Percentiles rank a stretch among this genome's conserved stretches.
Evolutionary conservation across 2,113 vertebrate genomes (phyloP).

Genomic region (Galeopterus variegatus): DNA sequence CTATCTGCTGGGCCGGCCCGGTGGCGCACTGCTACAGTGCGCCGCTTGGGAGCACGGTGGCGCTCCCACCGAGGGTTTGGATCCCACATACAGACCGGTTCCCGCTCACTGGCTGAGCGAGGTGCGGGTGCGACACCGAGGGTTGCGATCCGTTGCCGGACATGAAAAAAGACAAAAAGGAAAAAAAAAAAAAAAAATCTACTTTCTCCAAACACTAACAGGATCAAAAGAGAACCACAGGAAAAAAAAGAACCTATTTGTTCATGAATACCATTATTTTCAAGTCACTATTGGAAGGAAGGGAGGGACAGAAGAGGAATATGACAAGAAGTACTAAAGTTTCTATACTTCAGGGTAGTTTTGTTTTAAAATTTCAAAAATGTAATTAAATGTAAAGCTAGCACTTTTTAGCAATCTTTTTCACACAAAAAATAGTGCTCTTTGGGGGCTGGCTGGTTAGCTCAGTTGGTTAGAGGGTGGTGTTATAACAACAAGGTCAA

Average conservation of each 20-base stretch:
- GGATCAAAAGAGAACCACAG: constrained; percentile 6
- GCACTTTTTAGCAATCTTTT: neutral
- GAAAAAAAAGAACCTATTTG: neutral
- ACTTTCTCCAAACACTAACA: neutral
- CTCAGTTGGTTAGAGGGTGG: too few relatives aligned
- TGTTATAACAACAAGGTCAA: too few relatives aligned
- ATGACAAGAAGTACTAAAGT: neutral
- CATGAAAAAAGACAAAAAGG: too few relatives aligned
- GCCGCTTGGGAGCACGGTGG: too few relatives aligned
- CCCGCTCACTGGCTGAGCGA: too few relatives aligned
- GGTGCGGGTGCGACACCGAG: too few relatives aligned
- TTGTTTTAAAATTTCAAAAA: constrained; percentile 53
- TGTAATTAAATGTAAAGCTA: constrained; percentile 20
- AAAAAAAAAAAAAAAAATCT: too few relatives aligned
- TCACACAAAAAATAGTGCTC: neutral
- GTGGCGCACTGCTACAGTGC: too few relatives aligned
- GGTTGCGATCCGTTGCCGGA: too few relatives aligned
- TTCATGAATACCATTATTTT: neutral
- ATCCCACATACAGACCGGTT: too few relatives aligned
- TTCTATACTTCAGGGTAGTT: neutral
- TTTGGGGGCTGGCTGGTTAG: neutral
- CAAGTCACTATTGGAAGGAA: neutral
- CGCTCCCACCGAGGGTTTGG: too few relatives aligned
- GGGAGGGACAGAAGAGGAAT: neutral
- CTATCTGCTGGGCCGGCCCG: too few relatives aligned